These are phyloP conservation scores for Agrypnia vestita DNA, from an alignment of 1,140 invertebrate genomes.

Conservation along the genomic window DNA sequence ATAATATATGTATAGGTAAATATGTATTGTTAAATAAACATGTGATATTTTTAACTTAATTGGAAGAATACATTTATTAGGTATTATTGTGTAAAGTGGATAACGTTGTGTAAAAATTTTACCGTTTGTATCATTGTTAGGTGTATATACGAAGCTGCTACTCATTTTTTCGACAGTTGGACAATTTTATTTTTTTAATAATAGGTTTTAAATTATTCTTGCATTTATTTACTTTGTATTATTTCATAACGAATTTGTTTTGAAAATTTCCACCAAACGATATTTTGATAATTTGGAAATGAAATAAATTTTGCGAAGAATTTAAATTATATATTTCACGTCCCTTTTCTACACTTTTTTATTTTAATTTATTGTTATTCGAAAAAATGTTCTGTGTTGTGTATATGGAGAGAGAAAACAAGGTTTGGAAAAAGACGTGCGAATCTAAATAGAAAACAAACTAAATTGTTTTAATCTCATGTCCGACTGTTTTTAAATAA, in stretches of 20 bases:
- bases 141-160: conserved; percentile 18
- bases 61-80: conserved; percentile 55
- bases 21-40: conserved; percentile 59
- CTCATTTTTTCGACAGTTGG: not conserved
- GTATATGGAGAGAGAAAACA: too few relatives aligned
- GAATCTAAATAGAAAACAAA: not conserved
- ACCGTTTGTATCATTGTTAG: conserved; percentile 39
- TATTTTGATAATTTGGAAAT: too few relatives aligned
- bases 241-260: too few relatives aligned
- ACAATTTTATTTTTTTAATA: conserved; percentile 15
- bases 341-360: too few relatives aligned
- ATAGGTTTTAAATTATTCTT: not conserved
- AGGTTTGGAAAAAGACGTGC: not conserved
- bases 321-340: too few relatives aligned
- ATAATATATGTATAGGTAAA: conserved; percentile 29
- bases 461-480: not conserved
- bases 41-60: conserved; percentile 62
- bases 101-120: conserved; percentile 29
- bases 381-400: too few relatives aligned
- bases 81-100: conserved; percentile 45
- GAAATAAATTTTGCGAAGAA: too few relatives aligned
- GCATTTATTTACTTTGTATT: conserved; percentile 22
- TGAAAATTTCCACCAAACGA: too few relatives aligned
- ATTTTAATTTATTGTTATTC: too few relatives aligned
- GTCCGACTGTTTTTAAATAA: conserved; percentile 38